Conservation (phyloP, 2,888 invertebrate genomes). For the Amblyjoppa fuscipennis region DNA sequence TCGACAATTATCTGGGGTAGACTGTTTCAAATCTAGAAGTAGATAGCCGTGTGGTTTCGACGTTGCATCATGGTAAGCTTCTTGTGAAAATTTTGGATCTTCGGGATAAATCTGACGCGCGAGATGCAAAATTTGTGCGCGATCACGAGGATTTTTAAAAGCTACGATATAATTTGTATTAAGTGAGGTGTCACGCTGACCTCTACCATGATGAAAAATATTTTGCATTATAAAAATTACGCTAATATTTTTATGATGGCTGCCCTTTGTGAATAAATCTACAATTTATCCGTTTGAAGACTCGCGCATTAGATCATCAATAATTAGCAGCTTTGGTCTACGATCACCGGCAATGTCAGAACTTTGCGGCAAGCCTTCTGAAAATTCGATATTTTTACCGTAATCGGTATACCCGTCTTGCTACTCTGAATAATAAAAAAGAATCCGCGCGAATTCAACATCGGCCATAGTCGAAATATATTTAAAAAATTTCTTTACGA, state of each 20-base stretch:
- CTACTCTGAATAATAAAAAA: no score
- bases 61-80: no score
- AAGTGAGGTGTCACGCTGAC: neutral
- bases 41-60: no score
- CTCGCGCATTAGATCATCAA: constrained; percentile 42
- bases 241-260: constrained; percentile 38
- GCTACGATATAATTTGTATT: constrained; percentile 57
- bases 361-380: no score
- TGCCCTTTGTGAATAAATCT: constrained; percentile 44
- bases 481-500: neutral
- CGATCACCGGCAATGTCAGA: neutral
- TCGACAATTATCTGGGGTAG: neutral
- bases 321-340: neutral
- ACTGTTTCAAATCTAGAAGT: no score
- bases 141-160: constrained; percentile 61
- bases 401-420: no score
- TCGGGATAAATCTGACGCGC: constrained; percentile 36
- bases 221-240: constrained; percentile 27
- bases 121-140: constrained; percentile 52
- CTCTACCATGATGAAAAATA: constrained; percentile 38
- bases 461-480: no score
- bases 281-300: constrained; percentile 3
- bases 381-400: no score
- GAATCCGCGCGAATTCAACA: no score
- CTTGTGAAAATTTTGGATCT: neutral